Evolutionary conservation across 1,140 invertebrate genomes (phyloP).

Genomic region (Drosophila neocordata): DNA sequence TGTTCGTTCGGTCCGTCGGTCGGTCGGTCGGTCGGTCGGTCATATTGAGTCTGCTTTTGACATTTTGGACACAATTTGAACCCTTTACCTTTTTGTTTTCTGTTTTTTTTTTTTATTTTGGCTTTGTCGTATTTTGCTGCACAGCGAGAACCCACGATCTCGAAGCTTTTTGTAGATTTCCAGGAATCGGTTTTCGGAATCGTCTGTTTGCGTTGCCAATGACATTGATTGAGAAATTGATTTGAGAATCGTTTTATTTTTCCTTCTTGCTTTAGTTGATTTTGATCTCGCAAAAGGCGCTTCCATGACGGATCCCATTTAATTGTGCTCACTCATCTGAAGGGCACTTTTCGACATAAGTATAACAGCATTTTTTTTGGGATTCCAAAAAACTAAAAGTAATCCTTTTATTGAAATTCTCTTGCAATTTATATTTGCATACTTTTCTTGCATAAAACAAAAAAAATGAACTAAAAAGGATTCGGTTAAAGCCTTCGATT

Average conservation of each 20-base stretch:
- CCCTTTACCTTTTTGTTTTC: conserved; percentile 61
- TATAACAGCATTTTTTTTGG: background rate
- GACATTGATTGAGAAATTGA: conserved; percentile 82
- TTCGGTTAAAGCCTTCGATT: no score
- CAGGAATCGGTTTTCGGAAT: conserved; percentile 49
- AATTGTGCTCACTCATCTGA: conserved; percentile 37
- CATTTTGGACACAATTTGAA: conserved; percentile 81
- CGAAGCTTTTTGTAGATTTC: conserved; percentile 49
- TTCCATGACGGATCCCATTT: conserved; percentile 27
- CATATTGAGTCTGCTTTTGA: conserved; percentile 80
- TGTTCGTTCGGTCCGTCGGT: background rate
- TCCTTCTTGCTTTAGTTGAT: conserved; percentile 32
- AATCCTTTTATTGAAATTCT: background rate
- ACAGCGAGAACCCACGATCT: conserved; percentile 63
- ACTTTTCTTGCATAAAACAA: no score
- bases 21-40: conserved; percentile 32
- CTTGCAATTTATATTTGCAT: no score
- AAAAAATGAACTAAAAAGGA: no score
- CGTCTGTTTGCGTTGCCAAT: conserved; percentile 39
- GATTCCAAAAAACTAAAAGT: background rate
- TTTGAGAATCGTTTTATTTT: conserved; percentile 67
- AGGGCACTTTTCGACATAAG: conserved; percentile 1
- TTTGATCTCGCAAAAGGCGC: conserved; percentile 51
- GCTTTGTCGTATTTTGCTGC: conserved; percentile 36
- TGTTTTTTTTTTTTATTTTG: conserved; percentile 17